Conservation (phyloP, 2,797 vertebrate genomes). For the Chrysocyon brachyurus region DNA sequence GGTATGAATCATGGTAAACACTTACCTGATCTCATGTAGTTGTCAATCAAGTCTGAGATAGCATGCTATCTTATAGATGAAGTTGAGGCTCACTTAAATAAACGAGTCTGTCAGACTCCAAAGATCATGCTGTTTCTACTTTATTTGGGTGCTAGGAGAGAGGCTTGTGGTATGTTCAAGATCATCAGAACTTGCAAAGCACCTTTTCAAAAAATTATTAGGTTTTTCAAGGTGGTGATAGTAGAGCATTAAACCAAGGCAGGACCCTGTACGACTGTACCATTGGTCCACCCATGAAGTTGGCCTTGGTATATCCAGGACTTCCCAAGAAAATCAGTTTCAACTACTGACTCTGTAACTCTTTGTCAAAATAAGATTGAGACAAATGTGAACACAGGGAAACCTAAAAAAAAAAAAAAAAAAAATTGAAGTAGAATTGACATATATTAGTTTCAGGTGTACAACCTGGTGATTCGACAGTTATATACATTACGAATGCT, state of each 20-base stretch:
- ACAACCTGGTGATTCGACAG: neutral
- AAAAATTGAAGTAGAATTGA: neutral
- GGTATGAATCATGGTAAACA: neutral
- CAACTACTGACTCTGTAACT: neutral
- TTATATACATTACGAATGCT: neutral
- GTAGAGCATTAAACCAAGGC: neutral
- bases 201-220: neutral
- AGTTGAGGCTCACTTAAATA: neutral
- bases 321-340: neutral
- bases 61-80: neutral
- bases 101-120: neutral
- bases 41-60: neutral
- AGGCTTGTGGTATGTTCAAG: neutral
- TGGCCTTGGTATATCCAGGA: neutral
- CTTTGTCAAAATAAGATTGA: slow-evolving; percentile 7
- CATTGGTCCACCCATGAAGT: neutral
- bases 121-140: neutral
- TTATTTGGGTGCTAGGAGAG: neutral
- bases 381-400: neutral
- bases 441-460: neutral
- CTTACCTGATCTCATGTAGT: neutral
- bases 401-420: neutral
- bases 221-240: neutral
- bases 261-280: neutral
- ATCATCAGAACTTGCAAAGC: neutral